Evolutionary conservation across 2,113 vertebrate genomes (phyloP), one percentile per base, ranked within the genome.

Genomic region (Notarius quadriscutis): DNA sequence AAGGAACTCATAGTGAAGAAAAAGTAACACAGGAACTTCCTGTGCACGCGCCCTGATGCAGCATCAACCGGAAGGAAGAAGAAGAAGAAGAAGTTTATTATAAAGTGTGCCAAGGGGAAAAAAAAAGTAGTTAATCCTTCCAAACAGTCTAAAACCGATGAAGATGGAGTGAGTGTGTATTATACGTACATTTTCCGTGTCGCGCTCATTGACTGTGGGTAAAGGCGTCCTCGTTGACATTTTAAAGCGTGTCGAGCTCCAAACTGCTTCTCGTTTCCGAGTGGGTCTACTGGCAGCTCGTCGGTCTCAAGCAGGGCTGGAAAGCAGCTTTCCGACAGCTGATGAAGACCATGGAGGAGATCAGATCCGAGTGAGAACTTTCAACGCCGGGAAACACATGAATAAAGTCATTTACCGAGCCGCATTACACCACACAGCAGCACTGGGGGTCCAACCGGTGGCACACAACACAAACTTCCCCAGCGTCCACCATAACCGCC

Each of bases 151-250:
- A 10, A 41, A 30, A n/a, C 0, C 25, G 53, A 17, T 27, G 11
- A 51, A 25, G 14, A 5, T 9, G 18, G 9, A 8, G 2, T 0
- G 11, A 18, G 34, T 41, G 34, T 41, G 34, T 41, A 41, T 41
- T 53, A 65, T 84, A 96, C 96, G 96, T 91, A 97, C 96, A 90
- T 97, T 96, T 90, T 97, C 96, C 2, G 96, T 91, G 94, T 96
- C 96, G 53, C 95, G 95, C 79, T 97, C 96, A 89, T 96, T 97
- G 90, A 97, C 96, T 86, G 96, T 97, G 57, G 96, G 96, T 92
- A 97, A 88, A 18, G 96, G 96, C 85, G 96, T 96, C 94, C 96
- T 90, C 81, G 96, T 95, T 94, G 96, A 97, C 96, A 97, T 97
- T 91, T 93, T 96, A 86, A 86, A 34, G 67, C 48, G 88, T 83